Evolutionary conservation across 2,888 invertebrate genomes (phyloP).

Genomic region (Aphodius granarius): DNA sequence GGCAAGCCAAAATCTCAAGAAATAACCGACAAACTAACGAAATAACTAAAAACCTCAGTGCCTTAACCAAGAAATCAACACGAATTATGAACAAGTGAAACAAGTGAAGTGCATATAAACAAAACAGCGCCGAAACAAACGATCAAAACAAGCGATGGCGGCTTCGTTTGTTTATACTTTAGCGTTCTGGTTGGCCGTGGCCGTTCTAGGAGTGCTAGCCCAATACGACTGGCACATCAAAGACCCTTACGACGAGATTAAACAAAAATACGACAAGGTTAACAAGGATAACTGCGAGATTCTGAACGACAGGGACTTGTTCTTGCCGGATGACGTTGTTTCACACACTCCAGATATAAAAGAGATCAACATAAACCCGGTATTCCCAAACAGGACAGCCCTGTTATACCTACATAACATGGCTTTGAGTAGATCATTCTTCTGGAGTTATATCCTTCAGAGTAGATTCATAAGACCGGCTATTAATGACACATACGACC

Average conservation of each 20-base stretch:
- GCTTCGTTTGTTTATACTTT: constrained; percentile 11
- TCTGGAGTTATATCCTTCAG: constrained; percentile 93
- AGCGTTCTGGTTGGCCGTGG: constrained; percentile 30
- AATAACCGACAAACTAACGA: constrained; percentile 22
- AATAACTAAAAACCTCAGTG: not conserved
- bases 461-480: constrained; percentile 87
- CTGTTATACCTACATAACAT: constrained; percentile 93
- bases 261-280: constrained; percentile 80
- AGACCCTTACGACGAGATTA: constrained; percentile 89
- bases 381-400: constrained; percentile 92
- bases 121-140: not conserved
- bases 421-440: constrained; percentile 94
- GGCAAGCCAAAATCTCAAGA: constrained; percentile 28
- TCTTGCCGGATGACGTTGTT: constrained; percentile 80
- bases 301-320: constrained; percentile 80
- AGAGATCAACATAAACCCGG: constrained; percentile 90
- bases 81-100: not conserved
- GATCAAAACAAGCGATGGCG: constrained; percentile 16
- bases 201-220: constrained; percentile 60
- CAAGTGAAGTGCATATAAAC: too few species aligned
- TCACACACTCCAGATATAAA: constrained; percentile 93
- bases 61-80: not conserved
- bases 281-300: constrained; percentile 88
- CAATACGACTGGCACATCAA: constrained; percentile 92
- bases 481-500: constrained; percentile 91